Conservation (phyloP, 1,140 invertebrate genomes). For the Argopecten irradians region DNA sequence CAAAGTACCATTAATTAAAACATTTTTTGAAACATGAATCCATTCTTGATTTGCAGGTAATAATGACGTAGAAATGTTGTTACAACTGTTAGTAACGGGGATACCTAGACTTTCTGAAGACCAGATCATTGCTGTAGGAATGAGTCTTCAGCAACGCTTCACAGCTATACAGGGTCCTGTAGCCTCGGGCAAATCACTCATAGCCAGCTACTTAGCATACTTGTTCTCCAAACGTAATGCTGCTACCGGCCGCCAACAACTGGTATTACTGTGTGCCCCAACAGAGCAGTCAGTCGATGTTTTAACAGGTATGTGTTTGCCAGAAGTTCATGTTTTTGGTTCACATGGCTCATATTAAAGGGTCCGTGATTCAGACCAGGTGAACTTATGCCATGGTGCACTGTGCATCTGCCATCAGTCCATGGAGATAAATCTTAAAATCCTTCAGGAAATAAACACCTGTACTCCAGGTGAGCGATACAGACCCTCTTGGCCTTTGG, state of each 20-base stretch:
- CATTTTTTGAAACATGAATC: not conserved
- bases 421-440: too few species aligned
- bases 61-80: conserved; percentile 56
- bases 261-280: conserved; percentile 72
- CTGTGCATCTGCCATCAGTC: too few species aligned
- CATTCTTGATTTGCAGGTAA: conserved; percentile 54
- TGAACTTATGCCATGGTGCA: too few species aligned
- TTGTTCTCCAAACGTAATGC: conserved; percentile 63
- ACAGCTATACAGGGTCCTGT: conserved; percentile 68
- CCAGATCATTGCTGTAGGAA: conserved; percentile 63
- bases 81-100: conserved; percentile 37
- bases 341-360: too few species aligned
- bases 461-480: too few species aligned
- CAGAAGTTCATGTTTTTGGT: conserved; percentile 19
- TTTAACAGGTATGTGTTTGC: conserved; percentile 60
- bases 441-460: too few species aligned
- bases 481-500: too few species aligned
- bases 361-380: too few species aligned
- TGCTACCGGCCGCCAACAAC: conserved; percentile 47
- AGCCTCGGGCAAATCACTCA: conserved; percentile 71
- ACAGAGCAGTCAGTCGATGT: conserved; percentile 70
- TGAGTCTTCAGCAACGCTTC: conserved; percentile 62
- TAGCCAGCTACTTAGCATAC: conserved; percentile 60
- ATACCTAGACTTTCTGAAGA: conserved; percentile 48
- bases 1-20: too few species aligned